Evolutionary conservation across 2,797 vertebrate species (phyloP).

Genomic region (Lepilemur septentrionalis): DNA sequence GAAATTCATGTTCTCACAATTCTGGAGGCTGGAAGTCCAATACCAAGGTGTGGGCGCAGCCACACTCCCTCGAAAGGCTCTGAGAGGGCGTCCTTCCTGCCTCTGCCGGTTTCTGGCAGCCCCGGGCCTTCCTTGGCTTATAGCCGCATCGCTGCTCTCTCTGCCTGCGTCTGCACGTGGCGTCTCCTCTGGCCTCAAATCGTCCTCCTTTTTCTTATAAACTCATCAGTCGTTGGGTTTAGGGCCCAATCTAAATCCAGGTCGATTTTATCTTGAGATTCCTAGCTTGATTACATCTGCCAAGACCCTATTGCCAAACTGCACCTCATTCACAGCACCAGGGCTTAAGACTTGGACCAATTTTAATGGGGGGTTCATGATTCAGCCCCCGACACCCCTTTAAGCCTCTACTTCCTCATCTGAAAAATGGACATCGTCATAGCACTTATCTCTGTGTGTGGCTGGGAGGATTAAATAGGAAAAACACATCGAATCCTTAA

Average conservation of each 20-base stretch:
- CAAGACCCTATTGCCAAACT: not conserved
- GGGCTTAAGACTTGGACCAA: too few relatives aligned
- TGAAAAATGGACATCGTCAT: not conserved
- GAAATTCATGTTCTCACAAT: not conserved
- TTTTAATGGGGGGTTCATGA: not conserved
- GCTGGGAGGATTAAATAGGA: not conserved
- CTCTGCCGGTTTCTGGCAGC: not conserved
- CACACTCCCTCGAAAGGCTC: fast-evolving
- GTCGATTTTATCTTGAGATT: not conserved
- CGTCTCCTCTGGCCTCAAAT: not conserved
- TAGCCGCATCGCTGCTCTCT: fast-evolving
- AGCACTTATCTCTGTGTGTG: fast-evolving
- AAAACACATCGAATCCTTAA: fast-evolving
- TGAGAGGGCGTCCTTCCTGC: fast-evolving
- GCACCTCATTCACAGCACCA: not conserved
- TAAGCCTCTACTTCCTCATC: not conserved
- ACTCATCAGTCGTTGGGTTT: not conserved
- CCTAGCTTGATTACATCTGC: not conserved
- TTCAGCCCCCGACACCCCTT: not conserved
- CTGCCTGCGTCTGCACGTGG: not conserved
- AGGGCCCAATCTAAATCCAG: not conserved
- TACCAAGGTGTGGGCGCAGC: not conserved
- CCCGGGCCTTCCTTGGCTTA: too few relatives aligned
- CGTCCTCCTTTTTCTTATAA: not conserved
- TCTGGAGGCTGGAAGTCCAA: not conserved